Evolutionary conservation across 2,113 vertebrate genomes (phyloP), one percentile per base, ranked within the genome.

Genomic region (Erythrolamprus reginae): DNA sequence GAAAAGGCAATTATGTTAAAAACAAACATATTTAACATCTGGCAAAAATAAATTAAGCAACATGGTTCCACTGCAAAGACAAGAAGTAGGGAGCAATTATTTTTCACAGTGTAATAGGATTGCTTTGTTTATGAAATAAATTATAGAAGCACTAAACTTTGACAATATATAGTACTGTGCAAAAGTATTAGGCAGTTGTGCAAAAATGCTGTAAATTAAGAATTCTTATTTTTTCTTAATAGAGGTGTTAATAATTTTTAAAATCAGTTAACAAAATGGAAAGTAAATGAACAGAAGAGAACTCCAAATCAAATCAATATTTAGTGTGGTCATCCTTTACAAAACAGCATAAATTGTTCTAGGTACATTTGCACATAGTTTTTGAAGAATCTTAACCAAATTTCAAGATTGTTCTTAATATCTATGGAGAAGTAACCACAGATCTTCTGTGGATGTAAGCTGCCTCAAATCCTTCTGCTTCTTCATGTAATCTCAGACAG

Each of bases 11-110:
- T 10, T n/a, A 0, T 61, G 47, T 86, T 19, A 56, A 55, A 47
- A 88, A 28, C 70, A 88, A 12, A 53, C 28, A 88, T 28, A 47
- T 92, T 83, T 47, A 91, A 38, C 51, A 92, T 56, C 17, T 70
- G 91, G 13, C 47, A 84, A 82, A 90, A 70, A 70, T 65, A 65
- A 33, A 65, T 77, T 65, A 65, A n/a, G 28, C 28, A 38, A 77
- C 65, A 38, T 38, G n/a, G n/a, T 8, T 70, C 65, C 26, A n/a
- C 65, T 17, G 61, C n/a, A 33, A n/a, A 33, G 28, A 15, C 4
- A 65, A 65, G 17, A 77, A 77, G n/a, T 38, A 77, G 33, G 33
- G 33, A 38, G 65, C 33, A 9, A 77, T 77, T 77, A 9, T 77
- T 77, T 38, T 77, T 77, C 65, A 19, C 33, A 38, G 15, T 77